Base-by-base conservation (phyloP, 2,113 vertebrate genomes). In the Grammomys dolichurus region DNA sequence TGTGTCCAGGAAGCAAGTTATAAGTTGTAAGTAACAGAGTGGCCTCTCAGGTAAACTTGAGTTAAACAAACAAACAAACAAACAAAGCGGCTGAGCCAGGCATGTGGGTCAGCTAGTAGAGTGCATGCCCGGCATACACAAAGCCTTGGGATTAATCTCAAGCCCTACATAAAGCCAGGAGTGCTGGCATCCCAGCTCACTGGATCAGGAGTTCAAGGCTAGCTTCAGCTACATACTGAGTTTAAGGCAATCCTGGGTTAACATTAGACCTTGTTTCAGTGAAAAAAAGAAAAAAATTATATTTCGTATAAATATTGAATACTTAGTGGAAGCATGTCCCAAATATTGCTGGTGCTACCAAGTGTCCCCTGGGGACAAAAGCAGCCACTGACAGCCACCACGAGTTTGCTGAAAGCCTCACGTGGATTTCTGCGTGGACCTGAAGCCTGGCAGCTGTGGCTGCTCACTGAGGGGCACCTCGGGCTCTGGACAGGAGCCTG, bases 381-480 rank as follows among this genome's bases (percentile, higher is more conserved):
- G 5, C 36, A 5, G 58, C 1, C 5, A 13, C 10, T 6, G 54
- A 76, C 33, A 33, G 22, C 14, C 69, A 2, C 13, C 60, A 19
- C 65, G 51, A 54, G 7, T 3, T 48, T 72, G n/a, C 16, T 14
- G 9, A 0, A 48, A 87, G 36, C 26, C 24, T 11, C 1, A 31
- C 22, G 31, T 9, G 76, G 70, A n/a, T 22, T 13, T 9, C 43
- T 12, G 2, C 17, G 60, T 4, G 1, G 36, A 16, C 22, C 8
- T 1, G 26, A 48, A 10, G n/a, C 10, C 10, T 0, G 33, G 19
- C 73, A 22, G 40, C 10, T 11, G 1, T 2, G 36, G 33, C 0
- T 1, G 36, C 10, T 46, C 9, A 0, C 58, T 0, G 1, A 16
- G 8, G 70, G 85, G 2, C 48, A 24, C 20, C 28, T 31, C 0